phyloP scores from a whole-genome alignment of 2,113 vertebrate genomes.

The Lates calcarifer region DNA sequence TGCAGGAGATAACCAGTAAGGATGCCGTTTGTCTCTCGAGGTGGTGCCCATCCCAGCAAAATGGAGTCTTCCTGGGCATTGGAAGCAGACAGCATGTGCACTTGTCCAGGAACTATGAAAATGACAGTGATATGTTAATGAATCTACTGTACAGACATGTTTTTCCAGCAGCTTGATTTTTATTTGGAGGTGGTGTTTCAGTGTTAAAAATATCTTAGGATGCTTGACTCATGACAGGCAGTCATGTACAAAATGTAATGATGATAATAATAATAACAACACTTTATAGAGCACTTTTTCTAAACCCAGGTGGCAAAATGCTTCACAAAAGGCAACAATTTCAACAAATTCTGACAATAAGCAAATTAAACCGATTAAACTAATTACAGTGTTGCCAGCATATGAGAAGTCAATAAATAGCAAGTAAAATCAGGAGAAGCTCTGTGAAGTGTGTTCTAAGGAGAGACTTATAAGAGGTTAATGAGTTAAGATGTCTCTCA shows the following conservation, averaged over 20 bases:
- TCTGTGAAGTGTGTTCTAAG: too few species aligned
- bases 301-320: too few species aligned
- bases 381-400: too few species aligned
- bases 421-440: too few species aligned
- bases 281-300: too few species aligned
- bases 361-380: too few species aligned
- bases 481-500: not conserved
- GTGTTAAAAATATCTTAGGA: not conserved
- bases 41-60: slow-evolving; percentile 91
- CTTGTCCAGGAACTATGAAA: slow-evolving; percentile 89
- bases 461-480: too few species aligned
- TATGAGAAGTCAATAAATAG: too few species aligned
- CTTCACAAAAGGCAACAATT: too few species aligned
- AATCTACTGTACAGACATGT: not conserved
- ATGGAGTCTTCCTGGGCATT: slow-evolving; percentile 87
- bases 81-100: slow-evolving; percentile 88
- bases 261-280: too few species aligned
- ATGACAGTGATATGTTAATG: slow-evolving; percentile 28
- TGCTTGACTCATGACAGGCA: not conserved
- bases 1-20: slow-evolving; percentile 91
- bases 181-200: not conserved
- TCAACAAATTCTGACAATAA: too few species aligned
- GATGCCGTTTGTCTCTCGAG: slow-evolving; percentile 88
- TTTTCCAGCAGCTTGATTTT: not conserved
- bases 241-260: not conserved